A percentile compares a stretch with the other conserved stretches of the same genome.
phyloP scores from a whole-genome alignment of 2,797 vertebrate species.

The Nyctibius grandis region DNA sequence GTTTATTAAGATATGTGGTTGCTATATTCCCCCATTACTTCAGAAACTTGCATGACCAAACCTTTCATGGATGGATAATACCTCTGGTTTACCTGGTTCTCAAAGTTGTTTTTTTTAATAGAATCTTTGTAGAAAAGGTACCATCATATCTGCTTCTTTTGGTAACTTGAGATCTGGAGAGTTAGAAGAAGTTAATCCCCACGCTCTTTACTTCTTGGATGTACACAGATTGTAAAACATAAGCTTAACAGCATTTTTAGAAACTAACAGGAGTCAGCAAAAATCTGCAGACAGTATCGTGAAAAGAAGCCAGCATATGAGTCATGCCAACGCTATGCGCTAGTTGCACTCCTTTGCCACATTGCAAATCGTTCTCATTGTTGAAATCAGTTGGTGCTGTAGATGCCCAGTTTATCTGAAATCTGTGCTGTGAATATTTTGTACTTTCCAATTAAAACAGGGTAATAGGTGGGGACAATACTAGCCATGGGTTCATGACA shows the following conservation, averaged over 20 bases:
- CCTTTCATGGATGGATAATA: not conserved
- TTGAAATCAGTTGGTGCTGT: not conserved
- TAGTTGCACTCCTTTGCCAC: not conserved
- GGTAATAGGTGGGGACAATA: no score
- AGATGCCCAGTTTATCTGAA: not conserved
- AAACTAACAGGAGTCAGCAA: conserved; percentile 56
- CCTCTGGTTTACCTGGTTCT: not conserved
- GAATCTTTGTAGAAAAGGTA: not conserved
- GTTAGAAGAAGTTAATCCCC: conserved; percentile 12
- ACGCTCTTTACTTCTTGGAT: not conserved
- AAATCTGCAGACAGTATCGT: conserved; percentile 12
- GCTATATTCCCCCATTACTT: not conserved
- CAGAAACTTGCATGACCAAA: not conserved
- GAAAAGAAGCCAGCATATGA: conserved; percentile 20
- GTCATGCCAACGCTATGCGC: not conserved
- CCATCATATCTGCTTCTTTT: not conserved
- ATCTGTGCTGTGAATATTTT: not conserved
- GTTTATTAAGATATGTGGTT: conserved; percentile 11
- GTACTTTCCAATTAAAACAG: not conserved
- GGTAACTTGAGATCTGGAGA: not conserved
- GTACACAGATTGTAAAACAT: conserved; percentile 51
- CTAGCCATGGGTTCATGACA: not conserved
- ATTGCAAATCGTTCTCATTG: not conserved
- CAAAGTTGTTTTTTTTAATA: not conserved
- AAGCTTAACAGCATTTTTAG: conserved; percentile 54